Evolutionary conservation across 2,113 vertebrate species (phyloP), one percentile per base, ranked within the genome.

Genomic region (Crocuta crocuta): DNA sequence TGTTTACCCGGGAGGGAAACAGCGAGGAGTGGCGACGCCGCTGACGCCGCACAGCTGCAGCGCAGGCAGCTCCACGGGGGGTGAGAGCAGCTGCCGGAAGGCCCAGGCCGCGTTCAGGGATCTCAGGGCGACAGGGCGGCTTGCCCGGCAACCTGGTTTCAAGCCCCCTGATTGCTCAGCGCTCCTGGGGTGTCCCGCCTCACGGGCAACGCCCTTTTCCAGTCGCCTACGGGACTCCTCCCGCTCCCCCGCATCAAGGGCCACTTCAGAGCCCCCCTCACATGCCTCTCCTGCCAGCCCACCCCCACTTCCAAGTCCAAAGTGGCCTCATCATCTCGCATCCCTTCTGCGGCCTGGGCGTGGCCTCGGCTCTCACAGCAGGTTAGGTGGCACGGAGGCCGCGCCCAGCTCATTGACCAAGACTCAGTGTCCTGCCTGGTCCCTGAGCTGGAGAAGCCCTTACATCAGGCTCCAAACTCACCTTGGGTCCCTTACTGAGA

Each of bases 11-110:
- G 28, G 28, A 33, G 79, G 71, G n/a, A 43, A 73, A 11, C 48
- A 13, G 73, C 1, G 7, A 31, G 68, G 15, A 65, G 2, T 7
- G 85, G 19, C 17, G 16, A 1, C 4, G 2, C 15, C 0, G 11
- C 45, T 50, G 0, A 5, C 0, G 17, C 33, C 8, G 0, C 61
- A 63, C 19, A 26, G 39, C 3, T 0, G 8, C 39, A 23, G 28
- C 82, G 23, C 0, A 0, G 31, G 61, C 0, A 5, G 61, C 16
- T 23, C 2, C 9, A 12, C 4, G 11, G 21, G 4, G 17, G 1
- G 3, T 1, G 23, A 15, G 43, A 10, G 70, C 2, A 15, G 24
- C 31, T 21, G 33, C 3, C 1, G 0, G 11, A 43, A 21, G 45
- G 66, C 66, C 39, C 68, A 1, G 35, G 68, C 48, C 10, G 8